Evolutionary conservation across 37 sponge, comb jelly and placozoan genomes (phyloP).

Genomic region (Mnemiopsis leidyi): DNA sequence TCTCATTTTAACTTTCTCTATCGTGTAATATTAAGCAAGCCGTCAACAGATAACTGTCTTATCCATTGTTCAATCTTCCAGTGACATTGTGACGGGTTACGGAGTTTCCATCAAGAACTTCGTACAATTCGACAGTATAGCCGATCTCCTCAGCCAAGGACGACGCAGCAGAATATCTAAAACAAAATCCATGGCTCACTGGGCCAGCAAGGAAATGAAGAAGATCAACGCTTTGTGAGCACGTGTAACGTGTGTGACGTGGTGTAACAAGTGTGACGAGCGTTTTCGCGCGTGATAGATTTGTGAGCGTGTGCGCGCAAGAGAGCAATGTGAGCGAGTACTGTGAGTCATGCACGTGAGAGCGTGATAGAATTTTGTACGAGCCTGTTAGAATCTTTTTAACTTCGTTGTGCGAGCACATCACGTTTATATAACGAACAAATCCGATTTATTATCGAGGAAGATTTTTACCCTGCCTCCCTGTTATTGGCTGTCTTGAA

Average conservation of each 20-base stretch:
- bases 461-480: background rate
- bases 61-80: background rate
- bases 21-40: too few species aligned
- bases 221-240: constrained; percentile 65
- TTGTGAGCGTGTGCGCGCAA: background rate
- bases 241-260: constrained; percentile 16
- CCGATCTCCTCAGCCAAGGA: constrained; percentile 75
- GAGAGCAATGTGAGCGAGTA: too few species aligned
- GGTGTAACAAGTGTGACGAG: background rate
- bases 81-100: constrained; percentile 38
- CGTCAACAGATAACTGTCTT: too few species aligned
- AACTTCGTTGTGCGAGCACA: background rate
- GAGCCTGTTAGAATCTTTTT: background rate
- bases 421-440: background rate
- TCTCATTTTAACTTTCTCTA: too few species aligned
- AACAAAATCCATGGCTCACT: constrained; percentile 78
- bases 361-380: background rate
- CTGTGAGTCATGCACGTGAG: too few species aligned
- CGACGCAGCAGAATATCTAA: constrained; percentile 71
- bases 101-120: background rate
- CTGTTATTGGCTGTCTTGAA: background rate
- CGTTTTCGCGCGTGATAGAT: background rate
- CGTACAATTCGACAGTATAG: constrained; percentile 55
- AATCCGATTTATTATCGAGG: background rate
- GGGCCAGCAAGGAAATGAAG: constrained; percentile 74